These are phyloP conservation scores for Notarius quadriscutis DNA, from an alignment of 2,113 vertebrate genomes.

Conservation along the genomic window DNA sequence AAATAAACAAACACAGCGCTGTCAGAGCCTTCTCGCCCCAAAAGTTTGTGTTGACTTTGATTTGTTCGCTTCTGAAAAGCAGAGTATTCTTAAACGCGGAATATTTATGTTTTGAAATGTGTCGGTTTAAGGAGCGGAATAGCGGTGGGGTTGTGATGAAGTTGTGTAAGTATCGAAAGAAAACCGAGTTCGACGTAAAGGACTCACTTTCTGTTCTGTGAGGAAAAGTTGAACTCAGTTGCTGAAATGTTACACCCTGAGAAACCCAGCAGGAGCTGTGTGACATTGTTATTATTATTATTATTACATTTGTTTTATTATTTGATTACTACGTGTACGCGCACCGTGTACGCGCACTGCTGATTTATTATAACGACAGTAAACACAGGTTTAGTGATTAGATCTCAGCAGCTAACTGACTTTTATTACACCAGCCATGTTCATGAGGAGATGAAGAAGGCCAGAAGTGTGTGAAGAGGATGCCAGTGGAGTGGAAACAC, in stretches of 20 bases:
- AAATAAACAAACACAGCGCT: not conserved
- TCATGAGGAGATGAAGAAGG: constrained; percentile 2
- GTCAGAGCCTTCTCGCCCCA: not conserved
- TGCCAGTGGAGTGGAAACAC: not conserved
- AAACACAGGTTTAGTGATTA: not conserved
- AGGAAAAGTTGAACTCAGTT: not conserved
- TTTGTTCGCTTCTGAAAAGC: no score
- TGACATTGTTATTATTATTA: not conserved
- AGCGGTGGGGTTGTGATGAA: not conserved
- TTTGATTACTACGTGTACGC: not conserved
- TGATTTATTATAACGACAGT: not conserved
- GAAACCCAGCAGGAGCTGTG: no score
- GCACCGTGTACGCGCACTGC: not conserved
- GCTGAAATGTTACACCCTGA: not conserved
- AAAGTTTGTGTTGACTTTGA: not conserved
- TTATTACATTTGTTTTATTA: not conserved
- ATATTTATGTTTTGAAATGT: no score
- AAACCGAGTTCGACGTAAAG: not conserved
- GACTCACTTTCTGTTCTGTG: not conserved
- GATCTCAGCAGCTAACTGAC: not conserved
- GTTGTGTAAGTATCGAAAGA: constrained; percentile 24
- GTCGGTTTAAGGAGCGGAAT: not conserved
- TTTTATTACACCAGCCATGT: not conserved
- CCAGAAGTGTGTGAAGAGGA: not conserved
- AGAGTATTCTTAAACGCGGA: not conserved